phyloP scores from a whole-genome alignment of 53 echinoderm and acorn worm genomes.

The Actinopyga echinites region DNA sequence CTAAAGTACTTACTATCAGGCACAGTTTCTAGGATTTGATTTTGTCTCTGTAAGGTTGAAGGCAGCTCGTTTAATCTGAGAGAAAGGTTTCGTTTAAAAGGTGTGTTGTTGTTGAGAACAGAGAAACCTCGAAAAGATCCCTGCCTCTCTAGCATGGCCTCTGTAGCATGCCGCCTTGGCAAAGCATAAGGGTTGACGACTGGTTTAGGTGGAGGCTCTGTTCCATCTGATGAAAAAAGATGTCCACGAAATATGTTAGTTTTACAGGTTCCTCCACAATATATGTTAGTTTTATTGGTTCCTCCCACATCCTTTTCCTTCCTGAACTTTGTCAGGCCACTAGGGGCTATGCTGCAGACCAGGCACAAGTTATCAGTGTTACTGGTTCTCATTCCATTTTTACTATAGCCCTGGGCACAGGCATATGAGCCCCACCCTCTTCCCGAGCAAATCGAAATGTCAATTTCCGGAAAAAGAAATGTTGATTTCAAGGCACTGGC shows the following conservation, averaged over 20 bases:
- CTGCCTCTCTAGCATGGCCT: conserved; percentile 79
- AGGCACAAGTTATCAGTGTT: too few relatives aligned
- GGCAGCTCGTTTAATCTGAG: conserved; percentile 90
- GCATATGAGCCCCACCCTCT: too few relatives aligned
- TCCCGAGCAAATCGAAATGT: too few relatives aligned
- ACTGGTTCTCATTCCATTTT: too few relatives aligned
- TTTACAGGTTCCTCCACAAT: too few relatives aligned
- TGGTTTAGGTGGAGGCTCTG: neutral
- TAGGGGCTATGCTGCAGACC: too few relatives aligned
- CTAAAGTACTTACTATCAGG: conserved; percentile 67
- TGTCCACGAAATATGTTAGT: neutral
- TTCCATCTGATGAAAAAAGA: neutral
- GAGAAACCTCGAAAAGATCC: conserved; percentile 80
- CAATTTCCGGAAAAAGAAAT: too few relatives aligned
- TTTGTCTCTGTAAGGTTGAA: conserved; percentile 90
- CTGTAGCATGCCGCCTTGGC: conserved; percentile 83
- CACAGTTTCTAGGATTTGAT: conserved; percentile 77
- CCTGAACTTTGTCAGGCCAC: too few relatives aligned
- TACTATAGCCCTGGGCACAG: too few relatives aligned
- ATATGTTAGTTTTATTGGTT: too few relatives aligned
- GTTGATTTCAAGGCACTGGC: too few relatives aligned
- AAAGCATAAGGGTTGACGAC: conserved; percentile 63
- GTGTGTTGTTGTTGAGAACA: conserved; percentile 68
- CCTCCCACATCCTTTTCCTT: too few relatives aligned
- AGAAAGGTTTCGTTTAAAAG: conserved; percentile 90